Percentiles rank a stretch among this genome's conserved stretches.
Evolutionary conservation across 2,797 vertebrate genomes (phyloP).

Genomic region (Neosilurus mollespiculum): DNA sequence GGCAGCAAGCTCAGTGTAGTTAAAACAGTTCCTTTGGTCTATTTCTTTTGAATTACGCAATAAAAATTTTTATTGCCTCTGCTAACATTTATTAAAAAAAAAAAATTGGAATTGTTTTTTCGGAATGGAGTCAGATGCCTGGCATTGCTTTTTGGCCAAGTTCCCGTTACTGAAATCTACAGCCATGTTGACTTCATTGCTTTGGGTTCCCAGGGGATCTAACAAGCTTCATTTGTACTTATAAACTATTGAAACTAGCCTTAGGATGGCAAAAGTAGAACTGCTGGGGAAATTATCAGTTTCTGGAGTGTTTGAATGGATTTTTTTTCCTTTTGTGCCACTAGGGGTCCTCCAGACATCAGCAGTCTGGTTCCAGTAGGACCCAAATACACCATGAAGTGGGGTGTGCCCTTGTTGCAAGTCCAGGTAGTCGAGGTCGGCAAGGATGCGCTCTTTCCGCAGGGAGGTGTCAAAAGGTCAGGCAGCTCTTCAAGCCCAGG

Average conservation of each 20-base stretch:
- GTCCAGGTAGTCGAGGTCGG: conserved; percentile 94
- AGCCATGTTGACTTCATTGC: neutral
- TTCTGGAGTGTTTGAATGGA: neutral
- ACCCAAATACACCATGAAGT: conserved; percentile 93
- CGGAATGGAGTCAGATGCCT: neutral
- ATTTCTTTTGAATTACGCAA: conserved; percentile 4
- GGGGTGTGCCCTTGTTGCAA: conserved; percentile 87
- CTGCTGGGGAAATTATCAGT: too few relatives aligned
- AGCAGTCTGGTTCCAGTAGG: conserved; percentile 91
- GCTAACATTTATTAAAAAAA: neutral
- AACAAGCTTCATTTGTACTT: neutral
- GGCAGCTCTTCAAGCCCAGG: conserved; percentile 60
- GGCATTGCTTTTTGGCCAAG: neutral
- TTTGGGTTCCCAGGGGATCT: neutral
- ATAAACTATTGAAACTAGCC: neutral
- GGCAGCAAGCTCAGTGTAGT: neutral
- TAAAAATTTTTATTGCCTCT: conserved; percentile 3
- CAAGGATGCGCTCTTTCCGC: conserved; percentile 79
- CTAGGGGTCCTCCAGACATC: conserved; percentile 87
- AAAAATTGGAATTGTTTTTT: neutral
- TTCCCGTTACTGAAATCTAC: neutral
- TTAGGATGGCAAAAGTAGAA: neutral
- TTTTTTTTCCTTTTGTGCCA: conserved; percentile 39
- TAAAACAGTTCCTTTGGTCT: neutral
- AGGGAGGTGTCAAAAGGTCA: conserved; percentile 70